phyloP scores from a whole-genome alignment of 2,797 vertebrate genomes.

The Parauchenoglanis punctatus region DNA sequence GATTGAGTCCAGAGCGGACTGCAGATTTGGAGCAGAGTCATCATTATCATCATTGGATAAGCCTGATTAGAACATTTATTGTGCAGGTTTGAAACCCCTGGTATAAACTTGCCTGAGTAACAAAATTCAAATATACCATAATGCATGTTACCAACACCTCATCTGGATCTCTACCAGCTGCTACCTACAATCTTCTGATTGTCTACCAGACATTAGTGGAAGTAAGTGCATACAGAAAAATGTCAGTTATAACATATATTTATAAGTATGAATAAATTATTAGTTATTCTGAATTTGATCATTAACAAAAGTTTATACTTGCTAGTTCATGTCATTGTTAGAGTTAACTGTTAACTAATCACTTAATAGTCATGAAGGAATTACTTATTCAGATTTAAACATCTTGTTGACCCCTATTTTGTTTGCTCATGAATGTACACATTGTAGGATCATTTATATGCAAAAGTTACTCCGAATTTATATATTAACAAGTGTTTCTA shows the following conservation, averaged over 20 bases:
- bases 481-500: not conserved
- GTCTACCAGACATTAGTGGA: not conserved
- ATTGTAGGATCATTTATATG: not conserved
- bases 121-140: not conserved
- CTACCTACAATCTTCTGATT: not conserved
- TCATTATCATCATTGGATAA: not conserved
- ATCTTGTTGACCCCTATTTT: not conserved
- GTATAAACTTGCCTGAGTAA: not conserved
- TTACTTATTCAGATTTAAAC: not conserved
- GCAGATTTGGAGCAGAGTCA: too few relatives aligned
- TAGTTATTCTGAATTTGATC: not conserved
- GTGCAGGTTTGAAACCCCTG: not conserved
- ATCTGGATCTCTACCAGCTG: not conserved
- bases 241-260: not conserved
- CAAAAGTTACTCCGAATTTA: not conserved
- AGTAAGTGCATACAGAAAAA: not conserved
- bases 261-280: not conserved
- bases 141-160: not conserved
- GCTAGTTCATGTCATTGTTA: not conserved
- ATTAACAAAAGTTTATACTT: not conserved
- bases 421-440: not conserved
- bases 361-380: not conserved
- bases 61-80: too few relatives aligned
- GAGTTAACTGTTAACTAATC: not conserved
- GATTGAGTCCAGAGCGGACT: too few relatives aligned